Percentiles rank a stretch among this genome's conserved stretches.
These are phyloP conservation scores for Eurystomus gularis DNA, from an alignment of 2,113 vertebrate species.

Conservation along the genomic window DNA sequence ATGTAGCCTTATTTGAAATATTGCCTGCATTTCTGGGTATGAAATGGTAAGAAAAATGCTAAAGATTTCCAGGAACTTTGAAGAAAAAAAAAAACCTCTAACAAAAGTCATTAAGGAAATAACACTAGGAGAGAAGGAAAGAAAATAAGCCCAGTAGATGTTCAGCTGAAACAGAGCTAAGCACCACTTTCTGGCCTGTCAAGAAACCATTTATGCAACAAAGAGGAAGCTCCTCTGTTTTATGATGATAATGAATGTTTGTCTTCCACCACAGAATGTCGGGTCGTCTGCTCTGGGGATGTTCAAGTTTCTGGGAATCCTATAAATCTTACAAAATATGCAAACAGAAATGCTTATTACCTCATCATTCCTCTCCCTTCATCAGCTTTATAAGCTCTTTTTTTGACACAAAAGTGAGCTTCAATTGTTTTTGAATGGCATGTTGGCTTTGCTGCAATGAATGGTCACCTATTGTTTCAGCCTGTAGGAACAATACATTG, in stretches of 20 bases:
- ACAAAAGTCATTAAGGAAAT: background rate
- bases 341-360: background rate
- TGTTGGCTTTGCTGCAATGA: background rate
- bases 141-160: background rate
- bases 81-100: rapidly evolving
- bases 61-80: background rate
- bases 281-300: rapidly evolving
- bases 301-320: background rate
- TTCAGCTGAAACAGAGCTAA: background rate
- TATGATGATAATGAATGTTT: background rate
- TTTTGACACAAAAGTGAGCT: background rate
- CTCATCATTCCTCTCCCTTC: background rate
- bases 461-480: background rate
- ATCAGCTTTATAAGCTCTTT: background rate
- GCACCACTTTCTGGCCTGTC: background rate
- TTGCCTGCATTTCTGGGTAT: background rate
- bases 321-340: background rate
- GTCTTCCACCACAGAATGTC: background rate
- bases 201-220: background rate
- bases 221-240: background rate
- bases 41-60: background rate
- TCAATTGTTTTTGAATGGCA: background rate
- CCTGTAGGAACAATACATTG: background rate
- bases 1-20: background rate
- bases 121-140: background rate